A percentile compares a stretch with the other conserved stretches of the same genome.
These are phyloP conservation scores for Lasioglossum villosulum DNA, from an alignment of 2,888 invertebrate species.

Conservation along the genomic window DNA sequence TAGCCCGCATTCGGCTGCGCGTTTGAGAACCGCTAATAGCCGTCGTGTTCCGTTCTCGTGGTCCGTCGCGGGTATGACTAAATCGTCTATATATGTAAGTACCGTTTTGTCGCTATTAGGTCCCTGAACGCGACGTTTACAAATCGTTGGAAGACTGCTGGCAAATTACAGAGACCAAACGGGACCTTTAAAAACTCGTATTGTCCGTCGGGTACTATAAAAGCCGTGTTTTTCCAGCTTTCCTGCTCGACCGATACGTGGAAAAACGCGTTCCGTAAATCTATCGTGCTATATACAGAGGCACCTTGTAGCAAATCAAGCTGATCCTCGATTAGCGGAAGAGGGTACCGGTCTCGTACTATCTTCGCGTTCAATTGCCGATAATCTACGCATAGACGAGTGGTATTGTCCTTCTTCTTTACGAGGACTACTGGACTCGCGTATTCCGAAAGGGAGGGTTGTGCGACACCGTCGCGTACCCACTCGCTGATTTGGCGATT, in stretches of 20 bases:
- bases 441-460: neutral
- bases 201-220: slow-evolving; percentile 69
- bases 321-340: neutral
- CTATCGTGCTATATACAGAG: slow-evolving; percentile 17
- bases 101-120: slow-evolving; percentile 29
- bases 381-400: neutral
- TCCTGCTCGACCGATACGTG: slow-evolving; percentile 69
- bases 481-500: no score
- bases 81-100: slow-evolving; percentile 17
- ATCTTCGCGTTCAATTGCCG: slow-evolving; percentile 51
- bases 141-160: slow-evolving; percentile 54
- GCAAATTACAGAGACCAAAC: slow-evolving; percentile 68
- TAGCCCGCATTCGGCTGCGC: neutral
- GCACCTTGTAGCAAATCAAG: neutral
- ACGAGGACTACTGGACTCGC: slow-evolving; percentile 1
- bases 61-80: slow-evolving; percentile 11
- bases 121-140: slow-evolving; percentile 59
- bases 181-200: slow-evolving; percentile 70
- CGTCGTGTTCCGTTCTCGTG: neutral
- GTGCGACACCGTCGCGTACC: no score
- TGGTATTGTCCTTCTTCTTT: neutral
- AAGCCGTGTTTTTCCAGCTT: slow-evolving; percentile 72
- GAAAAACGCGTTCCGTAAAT: slow-evolving; percentile 70
- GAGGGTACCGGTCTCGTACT: neutral
- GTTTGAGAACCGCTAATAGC: neutral